A percentile compares a stretch with the other conserved stretches of the same genome.
Conservation (phyloP, 2,888 invertebrate genomes). For the Melitaea athalia region DNA sequence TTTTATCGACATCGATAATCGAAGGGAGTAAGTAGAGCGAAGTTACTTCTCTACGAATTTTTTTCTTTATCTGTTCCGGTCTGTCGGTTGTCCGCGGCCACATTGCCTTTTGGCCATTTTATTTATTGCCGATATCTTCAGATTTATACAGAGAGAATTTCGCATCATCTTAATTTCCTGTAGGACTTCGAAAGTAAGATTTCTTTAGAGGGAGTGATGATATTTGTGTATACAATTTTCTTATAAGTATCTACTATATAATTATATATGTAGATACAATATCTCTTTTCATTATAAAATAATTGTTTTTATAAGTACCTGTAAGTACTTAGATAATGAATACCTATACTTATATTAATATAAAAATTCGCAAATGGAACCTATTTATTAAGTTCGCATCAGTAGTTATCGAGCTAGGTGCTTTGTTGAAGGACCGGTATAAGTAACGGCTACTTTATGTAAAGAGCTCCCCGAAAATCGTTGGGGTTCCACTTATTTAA, state of each 20-base stretch:
- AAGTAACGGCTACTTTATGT: slow-evolving; percentile 73
- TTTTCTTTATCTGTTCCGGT: slow-evolving; percentile 60
- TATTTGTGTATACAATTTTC: not conserved
- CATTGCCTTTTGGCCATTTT: slow-evolving; percentile 73
- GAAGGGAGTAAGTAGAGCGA: not conserved
- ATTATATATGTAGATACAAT: not conserved
- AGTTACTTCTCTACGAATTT: slow-evolving; percentile 55
- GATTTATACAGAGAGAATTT: slow-evolving; percentile 65
- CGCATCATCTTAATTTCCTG: slow-evolving; percentile 79
- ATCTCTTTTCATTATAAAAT: not conserved
- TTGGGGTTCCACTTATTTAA: slow-evolving; percentile 77
- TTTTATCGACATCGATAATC: slow-evolving; percentile 12
- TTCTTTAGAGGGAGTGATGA: not conserved
- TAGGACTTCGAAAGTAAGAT: slow-evolving; percentile 43
- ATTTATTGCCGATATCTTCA: slow-evolving; percentile 73
- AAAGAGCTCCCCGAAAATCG: slow-evolving; percentile 56
- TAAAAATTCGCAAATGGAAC: not conserved
- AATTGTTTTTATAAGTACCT: no score
- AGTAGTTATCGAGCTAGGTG: slow-evolving; percentile 39
- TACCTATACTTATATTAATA: not conserved
- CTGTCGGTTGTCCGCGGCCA: slow-evolving; percentile 47
- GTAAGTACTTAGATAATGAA: no score
- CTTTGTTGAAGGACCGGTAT: slow-evolving; percentile 61
- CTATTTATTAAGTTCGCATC: not conserved
- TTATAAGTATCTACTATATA: not conserved